phyloP scores from a whole-genome alignment of 2,113 vertebrate genomes.

The Ceyx melanurus region DNA sequence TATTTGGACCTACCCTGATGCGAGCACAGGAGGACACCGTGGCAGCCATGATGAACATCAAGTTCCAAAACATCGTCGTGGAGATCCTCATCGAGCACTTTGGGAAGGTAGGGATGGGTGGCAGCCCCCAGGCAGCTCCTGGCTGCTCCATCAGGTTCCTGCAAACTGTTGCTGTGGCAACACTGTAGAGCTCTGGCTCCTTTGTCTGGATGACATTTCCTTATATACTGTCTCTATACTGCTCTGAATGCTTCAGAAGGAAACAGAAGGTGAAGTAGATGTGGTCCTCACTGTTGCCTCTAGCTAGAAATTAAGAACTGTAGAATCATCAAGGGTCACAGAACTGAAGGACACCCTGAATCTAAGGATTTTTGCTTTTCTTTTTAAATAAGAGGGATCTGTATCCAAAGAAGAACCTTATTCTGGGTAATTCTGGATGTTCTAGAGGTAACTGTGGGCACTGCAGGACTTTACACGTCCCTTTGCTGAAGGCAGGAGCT shows the following conservation, averaged over 20 bases:
- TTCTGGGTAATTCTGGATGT: not conserved
- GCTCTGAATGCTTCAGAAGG: not conserved
- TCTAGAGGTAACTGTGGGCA: not conserved
- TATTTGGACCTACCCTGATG: constrained; percentile 95
- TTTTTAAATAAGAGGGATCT: not conserved
- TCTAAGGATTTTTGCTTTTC: not conserved
- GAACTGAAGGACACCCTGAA: not conserved
- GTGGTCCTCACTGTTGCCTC: not conserved
- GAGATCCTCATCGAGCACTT: constrained; percentile 96
- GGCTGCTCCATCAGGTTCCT: not conserved
- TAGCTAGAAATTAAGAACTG: not conserved
- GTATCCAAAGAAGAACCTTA: not conserved
- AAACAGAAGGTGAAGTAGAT: not conserved
- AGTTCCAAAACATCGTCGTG: constrained; percentile 96
- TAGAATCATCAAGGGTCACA: not conserved
- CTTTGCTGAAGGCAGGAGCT: not conserved
- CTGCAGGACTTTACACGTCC: not conserved
- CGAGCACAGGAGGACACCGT: constrained; percentile 94
- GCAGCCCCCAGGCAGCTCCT: not conserved
- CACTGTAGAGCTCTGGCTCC: not conserved
- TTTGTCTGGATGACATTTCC: not conserved
- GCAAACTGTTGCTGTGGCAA: not conserved
- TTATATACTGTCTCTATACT: not conserved
- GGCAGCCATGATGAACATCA: constrained; percentile 98
- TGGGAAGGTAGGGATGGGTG: constrained; percentile 80